These are phyloP conservation scores for Ctenoplectra terminalis DNA, from an alignment of 1,140 invertebrate genomes.

Conservation along the genomic window DNA sequence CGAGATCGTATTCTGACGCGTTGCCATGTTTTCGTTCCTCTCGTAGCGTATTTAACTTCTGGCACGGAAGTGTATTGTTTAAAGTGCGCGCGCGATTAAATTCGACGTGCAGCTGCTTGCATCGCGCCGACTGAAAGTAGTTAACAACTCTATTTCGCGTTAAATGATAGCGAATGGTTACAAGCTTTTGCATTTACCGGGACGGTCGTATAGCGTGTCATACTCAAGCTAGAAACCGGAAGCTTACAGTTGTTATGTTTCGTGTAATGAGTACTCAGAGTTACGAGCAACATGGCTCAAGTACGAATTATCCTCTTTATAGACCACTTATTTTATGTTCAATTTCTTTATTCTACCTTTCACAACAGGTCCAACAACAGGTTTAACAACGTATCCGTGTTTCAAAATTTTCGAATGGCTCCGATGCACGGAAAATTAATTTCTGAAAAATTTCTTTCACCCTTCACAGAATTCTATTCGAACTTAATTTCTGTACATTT, in stretches of 20 bases:
- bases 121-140: background rate
- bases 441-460: too few species aligned
- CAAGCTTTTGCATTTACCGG: conserved; percentile 26
- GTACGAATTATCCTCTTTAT: background rate
- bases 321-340: background rate
- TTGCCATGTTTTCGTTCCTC: background rate
- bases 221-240: background rate
- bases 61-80: background rate
- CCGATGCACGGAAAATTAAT: too few species aligned
- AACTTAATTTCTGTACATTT: too few species aligned
- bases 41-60: background rate
- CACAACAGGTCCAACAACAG: too few species aligned
- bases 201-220: background rate
- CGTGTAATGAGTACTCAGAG: conserved; percentile 3
- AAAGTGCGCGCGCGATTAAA: conserved; percentile 22
- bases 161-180: background rate
- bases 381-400: too few species aligned
- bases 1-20: background rate
- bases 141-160: conserved; percentile 17
- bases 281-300: background rate
- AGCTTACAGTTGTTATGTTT: conserved; percentile 3
- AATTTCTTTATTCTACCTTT: background rate
- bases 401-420: too few species aligned
- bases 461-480: too few species aligned
- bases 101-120: background rate